These are phyloP conservation scores for Hyphantria cunea DNA, from an alignment of 1,140 invertebrate genomes.

Conservation along the genomic window DNA sequence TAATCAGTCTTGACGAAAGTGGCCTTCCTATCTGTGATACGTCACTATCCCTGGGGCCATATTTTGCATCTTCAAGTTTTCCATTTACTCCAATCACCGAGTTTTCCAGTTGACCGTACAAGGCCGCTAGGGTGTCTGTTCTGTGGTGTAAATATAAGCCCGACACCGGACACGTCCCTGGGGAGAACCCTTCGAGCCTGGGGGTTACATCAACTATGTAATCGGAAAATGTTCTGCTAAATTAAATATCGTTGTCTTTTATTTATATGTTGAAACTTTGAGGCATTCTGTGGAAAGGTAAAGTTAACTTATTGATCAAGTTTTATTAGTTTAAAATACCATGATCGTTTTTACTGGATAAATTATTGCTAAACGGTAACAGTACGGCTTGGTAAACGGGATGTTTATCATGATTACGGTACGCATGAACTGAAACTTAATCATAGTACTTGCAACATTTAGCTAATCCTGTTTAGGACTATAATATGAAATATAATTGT, in stretches of 20 bases:
- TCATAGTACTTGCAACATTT: too few species aligned
- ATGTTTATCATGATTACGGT: too few species aligned
- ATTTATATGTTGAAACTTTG: slow-evolving; percentile 8
- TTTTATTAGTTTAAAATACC: too few species aligned
- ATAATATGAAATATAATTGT: too few species aligned
- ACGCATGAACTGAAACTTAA: too few species aligned
- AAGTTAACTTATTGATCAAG: neutral
- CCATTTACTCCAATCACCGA: neutral
- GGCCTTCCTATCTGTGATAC: too few species aligned
- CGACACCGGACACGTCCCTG: neutral
- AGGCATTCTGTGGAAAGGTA: neutral
- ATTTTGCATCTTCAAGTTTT: neutral
- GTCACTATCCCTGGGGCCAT: too few species aligned
- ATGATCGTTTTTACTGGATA: too few species aligned
- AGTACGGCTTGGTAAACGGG: too few species aligned
- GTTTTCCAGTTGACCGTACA: neutral
- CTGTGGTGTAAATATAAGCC: slow-evolving; percentile 11
- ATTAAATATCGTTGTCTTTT: slow-evolving; percentile 8
- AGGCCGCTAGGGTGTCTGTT: neutral
- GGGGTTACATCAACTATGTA: slow-evolving; percentile 3
- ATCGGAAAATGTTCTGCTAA: slow-evolving; percentile 16
- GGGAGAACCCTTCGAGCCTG: neutral
- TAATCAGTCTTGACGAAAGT: too few species aligned
- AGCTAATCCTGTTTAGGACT: too few species aligned
- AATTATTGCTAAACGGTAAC: too few species aligned